These are phyloP conservation scores for Yoshiicerus persimilis DNA, from an alignment of 1,140 invertebrate species.

Conservation along the genomic window DNA sequence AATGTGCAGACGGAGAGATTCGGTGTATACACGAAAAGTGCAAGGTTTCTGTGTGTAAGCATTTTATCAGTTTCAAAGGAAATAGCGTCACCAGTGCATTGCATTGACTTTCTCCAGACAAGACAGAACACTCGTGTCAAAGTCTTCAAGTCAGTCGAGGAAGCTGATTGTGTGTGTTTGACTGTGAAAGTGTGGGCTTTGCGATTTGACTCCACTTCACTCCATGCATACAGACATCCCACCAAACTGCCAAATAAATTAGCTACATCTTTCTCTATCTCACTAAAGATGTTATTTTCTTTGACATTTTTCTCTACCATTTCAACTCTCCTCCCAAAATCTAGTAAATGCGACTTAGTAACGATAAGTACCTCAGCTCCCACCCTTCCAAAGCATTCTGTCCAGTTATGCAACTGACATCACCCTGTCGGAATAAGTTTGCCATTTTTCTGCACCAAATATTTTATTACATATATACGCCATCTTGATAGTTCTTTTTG, in stretches of 20 bases:
- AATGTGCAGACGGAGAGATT: not conserved
- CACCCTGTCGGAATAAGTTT: too few species aligned
- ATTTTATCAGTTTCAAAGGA: not conserved
- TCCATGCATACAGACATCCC: not conserved
- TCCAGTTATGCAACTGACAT: too few species aligned
- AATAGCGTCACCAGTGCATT: not conserved
- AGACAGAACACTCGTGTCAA: not conserved
- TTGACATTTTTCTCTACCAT: not conserved
- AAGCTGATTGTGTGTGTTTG: not conserved
- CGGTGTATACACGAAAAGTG: not conserved
- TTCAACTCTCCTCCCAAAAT: not conserved
- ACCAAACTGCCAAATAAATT: not conserved
- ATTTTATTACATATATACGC: too few species aligned
- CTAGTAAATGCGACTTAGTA: not conserved
- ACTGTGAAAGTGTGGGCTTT: not conserved
- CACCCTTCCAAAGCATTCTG: too few species aligned
- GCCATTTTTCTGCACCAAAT: too few species aligned
- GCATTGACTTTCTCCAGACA: not conserved
- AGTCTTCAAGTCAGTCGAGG: not conserved
- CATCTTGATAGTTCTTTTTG: too few species aligned
- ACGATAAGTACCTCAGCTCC: too few species aligned
- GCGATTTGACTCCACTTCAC: not conserved
- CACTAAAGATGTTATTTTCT: not conserved
- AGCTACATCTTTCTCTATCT: not conserved
- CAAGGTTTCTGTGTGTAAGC: not conserved